phyloP scores from a whole-genome alignment of 2,113 vertebrate species.

The Salminus brasiliensis region DNA sequence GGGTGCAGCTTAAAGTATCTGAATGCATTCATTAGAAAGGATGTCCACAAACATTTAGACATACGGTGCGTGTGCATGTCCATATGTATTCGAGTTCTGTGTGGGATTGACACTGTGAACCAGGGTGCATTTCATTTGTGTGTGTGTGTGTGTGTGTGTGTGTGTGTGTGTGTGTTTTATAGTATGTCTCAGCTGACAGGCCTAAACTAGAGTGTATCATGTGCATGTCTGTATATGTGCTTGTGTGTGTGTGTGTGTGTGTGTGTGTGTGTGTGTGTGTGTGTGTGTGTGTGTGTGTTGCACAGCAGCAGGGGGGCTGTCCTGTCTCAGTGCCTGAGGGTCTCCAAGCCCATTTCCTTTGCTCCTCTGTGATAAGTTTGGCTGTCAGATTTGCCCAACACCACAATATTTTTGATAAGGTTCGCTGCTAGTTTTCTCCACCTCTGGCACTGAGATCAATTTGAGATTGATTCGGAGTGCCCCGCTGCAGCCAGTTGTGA shows the following conservation, averaged over 20 bases:
- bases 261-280: conserved; percentile 12
- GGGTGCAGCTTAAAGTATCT: no score
- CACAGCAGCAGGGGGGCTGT: conserved; percentile 56
- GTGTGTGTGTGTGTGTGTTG: conserved; percentile 6
- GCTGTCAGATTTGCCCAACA: conserved; percentile 82
- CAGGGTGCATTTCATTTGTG: no score
- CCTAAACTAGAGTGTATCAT: neutral
- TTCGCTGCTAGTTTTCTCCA: conserved; percentile 81
- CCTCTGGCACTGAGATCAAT: conserved; percentile 84
- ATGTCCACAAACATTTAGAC: no score
- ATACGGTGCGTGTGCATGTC: no score
- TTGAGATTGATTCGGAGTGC: conserved; percentile 84
- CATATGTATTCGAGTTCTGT: no score
- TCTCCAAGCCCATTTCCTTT: conserved; percentile 78
- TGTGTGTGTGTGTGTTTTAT: conserved; percentile 12
- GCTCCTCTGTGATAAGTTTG: conserved; percentile 81
- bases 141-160: conserved; percentile 14
- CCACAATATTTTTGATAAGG: conserved; percentile 85
- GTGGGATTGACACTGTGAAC: no score
- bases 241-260: neutral
- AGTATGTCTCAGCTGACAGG: conserved; percentile 34
- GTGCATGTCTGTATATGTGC: neutral
- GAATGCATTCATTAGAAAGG: no score
- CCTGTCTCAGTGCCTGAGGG: conserved; percentile 69
- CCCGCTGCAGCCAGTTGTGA: conserved; percentile 76